Conservation (phyloP, 1,140 invertebrate species). For the Cotesia vestalis region DNA sequence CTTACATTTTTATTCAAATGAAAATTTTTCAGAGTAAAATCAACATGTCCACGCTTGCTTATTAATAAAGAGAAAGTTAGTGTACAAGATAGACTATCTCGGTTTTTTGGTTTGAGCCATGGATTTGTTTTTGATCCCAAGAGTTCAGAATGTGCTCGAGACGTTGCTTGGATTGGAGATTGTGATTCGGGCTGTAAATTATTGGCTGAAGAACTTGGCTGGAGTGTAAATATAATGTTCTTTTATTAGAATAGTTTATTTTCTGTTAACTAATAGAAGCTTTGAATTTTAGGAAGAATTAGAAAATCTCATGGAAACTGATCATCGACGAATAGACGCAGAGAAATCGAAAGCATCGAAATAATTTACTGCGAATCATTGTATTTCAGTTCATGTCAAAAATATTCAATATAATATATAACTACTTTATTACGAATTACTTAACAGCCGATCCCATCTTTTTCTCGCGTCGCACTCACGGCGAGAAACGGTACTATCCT, state of each 20-base stretch:
- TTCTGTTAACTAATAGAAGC: background rate
- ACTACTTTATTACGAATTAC: no score
- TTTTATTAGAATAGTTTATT: background rate
- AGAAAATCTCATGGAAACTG: slow-evolving; percentile 66
- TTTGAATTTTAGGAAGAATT: slow-evolving; percentile 70
- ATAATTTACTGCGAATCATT: background rate
- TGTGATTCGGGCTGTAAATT: slow-evolving; percentile 86
- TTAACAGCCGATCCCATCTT: no score
- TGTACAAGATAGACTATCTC: slow-evolving; percentile 65
- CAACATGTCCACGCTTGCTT: slow-evolving; percentile 79
- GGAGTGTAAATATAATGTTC: slow-evolving; percentile 69
- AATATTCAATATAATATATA: no score
- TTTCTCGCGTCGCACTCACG: no score
- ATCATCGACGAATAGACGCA: slow-evolving; percentile 66
- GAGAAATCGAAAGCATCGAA: slow-evolving; percentile 24
- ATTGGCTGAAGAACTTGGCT: slow-evolving; percentile 85
- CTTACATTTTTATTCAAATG: no score
- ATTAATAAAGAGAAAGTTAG: slow-evolving; percentile 86
- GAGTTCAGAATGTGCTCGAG: slow-evolving; percentile 70
- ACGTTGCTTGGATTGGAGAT: slow-evolving; percentile 87
- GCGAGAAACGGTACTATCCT: no score
- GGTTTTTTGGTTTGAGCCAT: slow-evolving; percentile 67
- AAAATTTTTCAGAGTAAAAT: slow-evolving; percentile 70
- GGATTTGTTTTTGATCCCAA: slow-evolving; percentile 76
- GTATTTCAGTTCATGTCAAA: no score